Percentiles rank a stretch among this genome's conserved stretches.
These are phyloP conservation scores for Tenebrio molitor DNA, from an alignment of 1,140 invertebrate species.

Conservation along the genomic window DNA sequence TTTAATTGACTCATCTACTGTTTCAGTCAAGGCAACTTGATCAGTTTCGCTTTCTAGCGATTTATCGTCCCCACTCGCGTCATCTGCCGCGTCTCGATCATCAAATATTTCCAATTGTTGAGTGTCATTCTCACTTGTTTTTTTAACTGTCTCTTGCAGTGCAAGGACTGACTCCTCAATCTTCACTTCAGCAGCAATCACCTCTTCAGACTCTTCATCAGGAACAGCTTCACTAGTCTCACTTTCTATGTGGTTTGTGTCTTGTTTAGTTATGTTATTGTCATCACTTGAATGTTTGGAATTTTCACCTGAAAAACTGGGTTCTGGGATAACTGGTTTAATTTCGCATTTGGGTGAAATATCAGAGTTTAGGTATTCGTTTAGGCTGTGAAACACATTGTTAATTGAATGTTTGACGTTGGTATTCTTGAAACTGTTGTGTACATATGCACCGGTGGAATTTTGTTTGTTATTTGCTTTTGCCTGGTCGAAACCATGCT, in stretches of 20 bases:
- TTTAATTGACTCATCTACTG: slow-evolving; percentile 46
- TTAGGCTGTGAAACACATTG: slow-evolving; percentile 76
- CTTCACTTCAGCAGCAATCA: no score
- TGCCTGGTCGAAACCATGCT: slow-evolving; percentile 25
- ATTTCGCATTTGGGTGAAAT: slow-evolving; percentile 53
- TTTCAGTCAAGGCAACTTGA: slow-evolving; percentile 34
- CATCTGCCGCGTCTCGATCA: background rate
- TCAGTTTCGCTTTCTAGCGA: background rate
- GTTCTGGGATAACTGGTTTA: background rate
- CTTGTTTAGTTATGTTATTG: slow-evolving; percentile 3
- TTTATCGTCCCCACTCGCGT: slow-evolving; percentile 12
- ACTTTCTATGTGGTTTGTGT: background rate
- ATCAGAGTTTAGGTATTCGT: slow-evolving; percentile 73
- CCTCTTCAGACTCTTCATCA: no score
- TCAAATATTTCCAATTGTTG: background rate
- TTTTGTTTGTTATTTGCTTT: slow-evolving; percentile 46
- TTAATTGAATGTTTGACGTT: slow-evolving; percentile 69
- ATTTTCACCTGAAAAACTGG: slow-evolving; percentile 11
- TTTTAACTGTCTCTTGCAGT: no score
- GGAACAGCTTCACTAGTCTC: background rate
- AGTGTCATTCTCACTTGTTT: background rate
- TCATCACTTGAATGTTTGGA: slow-evolving; percentile 20
- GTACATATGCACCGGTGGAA: background rate
- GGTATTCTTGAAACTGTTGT: slow-evolving; percentile 42
- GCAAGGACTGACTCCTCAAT: no score